Percentiles rank a stretch among this genome's conserved stretches.
These are phyloP conservation scores for Neuroscelio doddi DNA, from an alignment of 2,888 invertebrate genomes.

Conservation along the genomic window DNA sequence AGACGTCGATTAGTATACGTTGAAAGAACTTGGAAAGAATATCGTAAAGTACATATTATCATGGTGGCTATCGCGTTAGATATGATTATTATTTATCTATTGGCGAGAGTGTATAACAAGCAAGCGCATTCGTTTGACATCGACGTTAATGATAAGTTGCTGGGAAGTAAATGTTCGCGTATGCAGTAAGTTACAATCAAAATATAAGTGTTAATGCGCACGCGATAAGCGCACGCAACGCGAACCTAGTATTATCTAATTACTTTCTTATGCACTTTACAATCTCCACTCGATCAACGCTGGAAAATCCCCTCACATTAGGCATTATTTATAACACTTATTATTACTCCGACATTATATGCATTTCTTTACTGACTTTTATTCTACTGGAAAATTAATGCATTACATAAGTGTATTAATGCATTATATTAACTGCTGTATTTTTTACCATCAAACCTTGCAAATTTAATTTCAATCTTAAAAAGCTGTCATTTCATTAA, in stretches of 20 bases:
- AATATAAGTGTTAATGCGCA: slow-evolving; percentile 40
- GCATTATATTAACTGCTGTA: too few relatives aligned
- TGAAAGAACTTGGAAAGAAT: slow-evolving; percentile 11
- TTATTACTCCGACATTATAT: background rate
- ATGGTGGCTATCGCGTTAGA: slow-evolving; percentile 21
- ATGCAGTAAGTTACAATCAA: slow-evolving; percentile 34
- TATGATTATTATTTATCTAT: slow-evolving; percentile 33
- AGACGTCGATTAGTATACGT: too few relatives aligned
- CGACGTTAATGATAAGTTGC: slow-evolving; percentile 31
- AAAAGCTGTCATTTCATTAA: too few relatives aligned
- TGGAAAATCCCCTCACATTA: slow-evolving; percentile 25
- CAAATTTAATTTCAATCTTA: too few relatives aligned
- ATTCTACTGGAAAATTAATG: too few relatives aligned
- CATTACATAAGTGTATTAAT: too few relatives aligned
- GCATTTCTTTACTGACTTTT: background rate
- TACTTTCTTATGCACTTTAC: slow-evolving; percentile 34
- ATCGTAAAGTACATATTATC: slow-evolving; percentile 16
- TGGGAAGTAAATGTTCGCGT: slow-evolving; percentile 34
- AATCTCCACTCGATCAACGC: slow-evolving; percentile 28
- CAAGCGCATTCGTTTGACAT: slow-evolving; percentile 27
- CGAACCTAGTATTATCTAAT: slow-evolving; percentile 37
- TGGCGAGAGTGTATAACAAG: slow-evolving; percentile 21
- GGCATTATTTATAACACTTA: slow-evolving; percentile 23
- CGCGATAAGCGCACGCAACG: slow-evolving; percentile 36
- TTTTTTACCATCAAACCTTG: too few relatives aligned